phyloP scores from a whole-genome alignment of 2,888 invertebrate species.

The Campoplex capitator region DNA sequence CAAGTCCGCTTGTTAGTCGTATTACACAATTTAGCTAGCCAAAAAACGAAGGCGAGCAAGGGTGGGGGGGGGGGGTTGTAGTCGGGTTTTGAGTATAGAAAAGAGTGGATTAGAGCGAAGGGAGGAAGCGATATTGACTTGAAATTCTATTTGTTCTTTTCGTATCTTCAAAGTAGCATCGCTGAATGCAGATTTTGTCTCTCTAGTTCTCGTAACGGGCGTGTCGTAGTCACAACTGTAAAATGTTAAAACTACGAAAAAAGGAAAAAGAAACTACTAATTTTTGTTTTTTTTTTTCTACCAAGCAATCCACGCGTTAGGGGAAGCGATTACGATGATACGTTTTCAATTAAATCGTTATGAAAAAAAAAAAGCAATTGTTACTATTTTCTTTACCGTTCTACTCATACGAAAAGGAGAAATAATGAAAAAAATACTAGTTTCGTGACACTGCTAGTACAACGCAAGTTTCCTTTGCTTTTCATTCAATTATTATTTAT shows the following conservation, averaged over 20 bases:
- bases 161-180: conserved; percentile 31
- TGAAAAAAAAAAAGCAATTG: conserved; percentile 36
- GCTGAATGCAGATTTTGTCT: conserved; percentile 50
- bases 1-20: conserved; percentile 84
- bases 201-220: conserved; percentile 51
- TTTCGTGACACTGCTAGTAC: conserved; percentile 2
- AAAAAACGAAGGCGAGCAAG: conserved; percentile 66
- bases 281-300: conserved; percentile 19
- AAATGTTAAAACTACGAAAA: conserved; percentile 17
- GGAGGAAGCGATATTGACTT: conserved; percentile 10
- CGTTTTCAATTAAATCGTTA: conserved; percentile 24
- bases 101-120: conserved; percentile 1
- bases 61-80: conserved; percentile 66
- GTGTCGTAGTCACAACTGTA: conserved; percentile 41
- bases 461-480: conserved; percentile 30
- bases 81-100: background rate
- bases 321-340: conserved; percentile 47
- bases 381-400: conserved; percentile 49
- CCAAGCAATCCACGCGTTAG: conserved; percentile 63
- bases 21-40: conserved; percentile 80
- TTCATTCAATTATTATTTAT: background rate
- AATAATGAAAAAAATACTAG: conserved; percentile 25
- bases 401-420: conserved; percentile 41
- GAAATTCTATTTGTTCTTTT: conserved; percentile 1
- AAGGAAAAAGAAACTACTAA: background rate